These are phyloP conservation scores for Ammodramus savannarum DNA, from an alignment of 2,113 vertebrate species.

Conservation along the genomic window DNA sequence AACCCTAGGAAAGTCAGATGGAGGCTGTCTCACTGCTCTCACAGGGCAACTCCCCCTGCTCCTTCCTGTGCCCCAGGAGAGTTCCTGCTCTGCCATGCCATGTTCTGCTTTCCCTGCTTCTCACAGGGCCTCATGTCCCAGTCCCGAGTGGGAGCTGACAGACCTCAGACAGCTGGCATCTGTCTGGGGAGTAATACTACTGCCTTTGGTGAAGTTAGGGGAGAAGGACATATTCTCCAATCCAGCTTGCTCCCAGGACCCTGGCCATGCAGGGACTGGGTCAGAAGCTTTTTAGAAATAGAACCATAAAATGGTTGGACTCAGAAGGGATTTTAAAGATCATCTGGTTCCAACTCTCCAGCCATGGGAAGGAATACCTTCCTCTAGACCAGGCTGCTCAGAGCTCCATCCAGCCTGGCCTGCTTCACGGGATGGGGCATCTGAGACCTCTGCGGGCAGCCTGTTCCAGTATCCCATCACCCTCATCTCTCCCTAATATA, in stretches of 20 bases:
- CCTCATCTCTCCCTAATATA: not conserved
- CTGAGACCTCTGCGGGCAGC: not conserved
- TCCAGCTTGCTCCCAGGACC: not conserved
- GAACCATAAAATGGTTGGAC: not conserved
- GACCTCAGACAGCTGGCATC: not conserved
- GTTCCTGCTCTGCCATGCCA: no score
- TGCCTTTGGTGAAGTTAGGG: not conserved
- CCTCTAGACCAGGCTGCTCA: not conserved
- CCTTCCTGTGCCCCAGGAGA: accelerated
- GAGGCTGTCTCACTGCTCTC: not conserved
- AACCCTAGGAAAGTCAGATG: not conserved
- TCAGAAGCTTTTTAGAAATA: not conserved
- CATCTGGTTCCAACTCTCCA: not conserved
- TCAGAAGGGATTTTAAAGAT: not conserved
- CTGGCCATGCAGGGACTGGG: not conserved
- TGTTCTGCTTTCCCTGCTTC: not conserved
- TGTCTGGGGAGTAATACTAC: not conserved
- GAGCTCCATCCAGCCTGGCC: not conserved
- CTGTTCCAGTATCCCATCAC: not conserved
- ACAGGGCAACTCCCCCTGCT: not conserved
- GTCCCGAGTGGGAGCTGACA: not conserved
- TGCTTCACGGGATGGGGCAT: not conserved
- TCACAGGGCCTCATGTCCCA: accelerated
- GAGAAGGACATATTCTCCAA: not conserved
- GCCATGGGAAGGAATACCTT: not conserved